These are phyloP conservation scores for Hyppa rectilinea DNA, from an alignment of 2,888 invertebrate species.

Conservation along the genomic window DNA sequence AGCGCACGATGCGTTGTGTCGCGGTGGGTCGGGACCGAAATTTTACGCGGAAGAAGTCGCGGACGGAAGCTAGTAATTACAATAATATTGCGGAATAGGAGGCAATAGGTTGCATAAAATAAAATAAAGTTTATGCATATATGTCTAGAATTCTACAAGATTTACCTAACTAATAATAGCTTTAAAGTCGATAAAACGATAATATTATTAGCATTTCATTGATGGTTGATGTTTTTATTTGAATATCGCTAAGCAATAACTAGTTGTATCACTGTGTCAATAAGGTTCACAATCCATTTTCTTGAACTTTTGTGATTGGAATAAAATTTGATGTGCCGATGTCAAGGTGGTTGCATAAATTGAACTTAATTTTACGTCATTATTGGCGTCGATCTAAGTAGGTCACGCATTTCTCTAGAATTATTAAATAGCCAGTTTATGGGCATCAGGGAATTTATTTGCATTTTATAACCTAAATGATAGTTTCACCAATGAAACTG, in stretches of 20 bases:
- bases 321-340: conserved; percentile 3
- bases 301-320: conserved; percentile 16
- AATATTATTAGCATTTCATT: not conserved
- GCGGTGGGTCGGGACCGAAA: no score
- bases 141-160: not conserved
- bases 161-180: not conserved
- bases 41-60: no score
- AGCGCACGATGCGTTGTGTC: no score
- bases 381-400: not conserved
- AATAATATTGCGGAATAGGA: not conserved
- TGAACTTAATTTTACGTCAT: conserved; percentile 15
- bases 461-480: not conserved
- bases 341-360: conserved; percentile 27
- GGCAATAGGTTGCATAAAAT: not conserved
- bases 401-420: conserved; percentile 1
- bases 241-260: not conserved
- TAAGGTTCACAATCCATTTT: conserved; percentile 11
- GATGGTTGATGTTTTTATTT: conserved; percentile 9
- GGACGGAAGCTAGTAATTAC: no score
- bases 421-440: not conserved
- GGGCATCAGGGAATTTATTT: not conserved
- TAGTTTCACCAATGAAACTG: no score
- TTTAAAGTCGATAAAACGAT: not conserved
- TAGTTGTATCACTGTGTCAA: conserved; percentile 31
- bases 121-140: not conserved